These are phyloP conservation scores for Steatocranus sp. DNA, from an alignment of 2,797 vertebrate genomes.

Conservation along the genomic window DNA sequence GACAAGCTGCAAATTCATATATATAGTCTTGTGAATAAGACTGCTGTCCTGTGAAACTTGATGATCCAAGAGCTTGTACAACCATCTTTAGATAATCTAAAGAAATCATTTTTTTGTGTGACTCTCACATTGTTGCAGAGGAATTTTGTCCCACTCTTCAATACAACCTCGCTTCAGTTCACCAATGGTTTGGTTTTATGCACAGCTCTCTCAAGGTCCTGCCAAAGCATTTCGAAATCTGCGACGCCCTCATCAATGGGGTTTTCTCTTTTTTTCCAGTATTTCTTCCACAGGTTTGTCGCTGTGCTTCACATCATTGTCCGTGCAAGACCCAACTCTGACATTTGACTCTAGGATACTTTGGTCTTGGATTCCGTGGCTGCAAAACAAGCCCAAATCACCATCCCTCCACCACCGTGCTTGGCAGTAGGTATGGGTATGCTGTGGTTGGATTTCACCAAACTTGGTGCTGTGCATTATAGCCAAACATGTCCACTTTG, in stretches of 20 bases:
- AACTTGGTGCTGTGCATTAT: neutral
- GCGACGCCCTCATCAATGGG: rapidly evolving
- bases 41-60: neutral
- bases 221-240: neutral
- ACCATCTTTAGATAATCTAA: neutral
- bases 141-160: neutral
- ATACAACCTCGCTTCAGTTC: neutral
- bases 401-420: neutral
- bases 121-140: neutral
- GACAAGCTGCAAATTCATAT: neutral
- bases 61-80: neutral
- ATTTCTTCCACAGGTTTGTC: neutral
- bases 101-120: neutral
- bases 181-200: neutral
- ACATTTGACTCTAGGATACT: neutral
- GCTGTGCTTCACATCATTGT: neutral
- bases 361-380: rapidly evolving
- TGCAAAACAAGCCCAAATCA: neutral
- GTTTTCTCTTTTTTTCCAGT: neutral
- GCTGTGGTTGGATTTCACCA: neutral
- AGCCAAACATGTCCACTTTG: neutral
- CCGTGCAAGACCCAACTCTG: rapidly evolving
- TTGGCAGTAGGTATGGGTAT: neutral
- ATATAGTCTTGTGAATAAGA: neutral
- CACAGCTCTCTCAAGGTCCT: neutral